phyloP scores from a whole-genome alignment of 1,140 invertebrate species.

The Carcinoscorpius rotundicauda region DNA sequence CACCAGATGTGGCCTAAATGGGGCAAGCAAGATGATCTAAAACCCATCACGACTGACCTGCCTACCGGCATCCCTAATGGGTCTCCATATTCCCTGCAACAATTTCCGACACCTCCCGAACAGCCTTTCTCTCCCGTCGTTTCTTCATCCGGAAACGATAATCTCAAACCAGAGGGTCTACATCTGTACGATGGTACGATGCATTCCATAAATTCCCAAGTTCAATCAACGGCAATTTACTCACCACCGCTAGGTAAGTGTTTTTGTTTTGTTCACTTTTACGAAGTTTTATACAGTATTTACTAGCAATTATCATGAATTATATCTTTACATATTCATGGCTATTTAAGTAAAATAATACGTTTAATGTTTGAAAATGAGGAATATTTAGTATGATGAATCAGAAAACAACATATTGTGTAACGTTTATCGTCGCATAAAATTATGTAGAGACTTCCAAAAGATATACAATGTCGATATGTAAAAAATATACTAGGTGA shows the following conservation, averaged over 20 bases:
- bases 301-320: too few species aligned
- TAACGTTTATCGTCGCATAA: too few species aligned
- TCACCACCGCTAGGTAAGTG: constrained; percentile 52
- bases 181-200: constrained; percentile 45
- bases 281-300: too few species aligned
- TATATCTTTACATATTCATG: too few species aligned
- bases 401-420: too few species aligned
- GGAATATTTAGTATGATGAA: too few species aligned
- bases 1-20: constrained; percentile 25
- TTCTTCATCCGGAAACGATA: constrained; percentile 8
- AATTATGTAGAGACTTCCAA: too few species aligned
- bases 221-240: constrained; percentile 53
- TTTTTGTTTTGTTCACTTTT: too few species aligned
- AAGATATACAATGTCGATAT: too few species aligned
- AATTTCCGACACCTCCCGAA: constrained; percentile 16
- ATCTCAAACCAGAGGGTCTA: constrained; percentile 11
- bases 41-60: constrained; percentile 16
- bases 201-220: constrained; percentile 53
- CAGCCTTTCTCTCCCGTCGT: constrained; percentile 20
- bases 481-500: too few species aligned
- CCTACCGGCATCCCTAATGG: constrained; percentile 16
- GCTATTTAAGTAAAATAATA: too few species aligned
- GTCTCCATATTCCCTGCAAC: constrained; percentile 19
- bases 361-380: too few species aligned
- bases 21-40: constrained; percentile 22